A percentile compares a stretch with the other conserved stretches of the same genome.
Conservation (phyloP, 2,888 invertebrate species). For the Diaprepes abbreviatus region DNA sequence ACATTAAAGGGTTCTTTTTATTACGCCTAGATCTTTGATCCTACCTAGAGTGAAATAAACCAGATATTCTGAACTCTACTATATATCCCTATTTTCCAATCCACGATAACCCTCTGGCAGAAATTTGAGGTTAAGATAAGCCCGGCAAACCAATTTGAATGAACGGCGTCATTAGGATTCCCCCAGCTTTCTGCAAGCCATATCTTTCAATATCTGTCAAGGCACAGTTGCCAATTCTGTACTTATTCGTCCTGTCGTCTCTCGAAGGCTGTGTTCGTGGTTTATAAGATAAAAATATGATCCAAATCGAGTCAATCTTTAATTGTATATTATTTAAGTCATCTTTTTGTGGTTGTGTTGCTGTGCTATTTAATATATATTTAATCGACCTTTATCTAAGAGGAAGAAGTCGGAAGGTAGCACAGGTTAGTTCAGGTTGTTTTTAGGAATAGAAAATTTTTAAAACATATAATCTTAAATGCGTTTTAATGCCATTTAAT, state of each 20-base stretch:
- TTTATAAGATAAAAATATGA: not conserved
- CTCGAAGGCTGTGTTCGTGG: not conserved
- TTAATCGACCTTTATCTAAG: too few species aligned
- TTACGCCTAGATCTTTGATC: not conserved
- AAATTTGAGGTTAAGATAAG: slow-evolving; percentile 38
- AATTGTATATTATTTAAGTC: too few species aligned
- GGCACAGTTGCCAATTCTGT: slow-evolving; percentile 24
- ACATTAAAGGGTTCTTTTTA: too few species aligned
- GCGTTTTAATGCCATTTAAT: too few species aligned
- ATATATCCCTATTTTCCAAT: slow-evolving; percentile 9
- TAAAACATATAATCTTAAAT: too few species aligned
- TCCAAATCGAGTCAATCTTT: too few species aligned
- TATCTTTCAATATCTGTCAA: slow-evolving; percentile 36
- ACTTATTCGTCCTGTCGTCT: slow-evolving; percentile 10
- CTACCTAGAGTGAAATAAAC: not conserved
- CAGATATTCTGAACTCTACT: not conserved
- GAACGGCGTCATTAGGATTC: slow-evolving; percentile 29
- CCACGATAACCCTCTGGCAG: slow-evolving; percentile 1
- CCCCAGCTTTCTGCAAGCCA: slow-evolving; percentile 27
- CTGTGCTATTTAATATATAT: too few species aligned
- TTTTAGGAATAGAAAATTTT: too few species aligned
- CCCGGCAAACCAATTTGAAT: slow-evolving; percentile 29
- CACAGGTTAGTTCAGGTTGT: too few species aligned
- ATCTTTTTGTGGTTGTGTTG: too few species aligned
- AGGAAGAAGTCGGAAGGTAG: too few species aligned